Percentiles rank a stretch among this genome's conserved stretches.
Conservation (phyloP, 92 coral and sea anemone species). For the Micromussa lordhowensis region DNA sequence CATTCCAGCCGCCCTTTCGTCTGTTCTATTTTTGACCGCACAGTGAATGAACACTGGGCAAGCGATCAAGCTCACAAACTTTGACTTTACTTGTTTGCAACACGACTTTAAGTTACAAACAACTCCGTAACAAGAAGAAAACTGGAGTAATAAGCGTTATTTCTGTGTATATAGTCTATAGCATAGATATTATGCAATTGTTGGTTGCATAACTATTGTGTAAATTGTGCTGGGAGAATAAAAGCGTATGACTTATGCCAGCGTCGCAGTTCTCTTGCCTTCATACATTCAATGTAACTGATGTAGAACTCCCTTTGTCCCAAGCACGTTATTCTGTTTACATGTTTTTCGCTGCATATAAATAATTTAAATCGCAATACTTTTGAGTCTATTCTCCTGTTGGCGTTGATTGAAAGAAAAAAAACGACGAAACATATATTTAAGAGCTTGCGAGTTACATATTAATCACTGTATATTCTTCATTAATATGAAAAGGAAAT, state of each 20-base stretch:
- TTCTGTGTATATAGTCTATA: background rate
- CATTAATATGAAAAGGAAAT: too few relatives aligned
- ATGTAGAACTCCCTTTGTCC: background rate
- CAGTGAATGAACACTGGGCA: background rate
- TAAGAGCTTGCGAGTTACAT: too few relatives aligned
- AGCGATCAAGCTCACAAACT: background rate
- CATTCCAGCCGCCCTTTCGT: slow-evolving; percentile 2
- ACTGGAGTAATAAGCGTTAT: background rate
- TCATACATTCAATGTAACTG: background rate
- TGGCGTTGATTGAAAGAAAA: too few relatives aligned
- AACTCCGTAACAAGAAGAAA: background rate
- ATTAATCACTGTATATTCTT: too few relatives aligned
- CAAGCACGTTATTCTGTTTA: background rate
- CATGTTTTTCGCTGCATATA: too few relatives aligned
- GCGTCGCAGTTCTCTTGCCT: background rate
- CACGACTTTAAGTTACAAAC: background rate
- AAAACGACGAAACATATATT: too few relatives aligned
- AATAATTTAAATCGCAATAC: too few relatives aligned
- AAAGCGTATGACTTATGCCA: background rate
- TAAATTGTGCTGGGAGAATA: background rate
- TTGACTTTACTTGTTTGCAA: background rate
- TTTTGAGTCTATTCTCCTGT: too few relatives aligned
- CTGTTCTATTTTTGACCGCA: slow-evolving; percentile 14
- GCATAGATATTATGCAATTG: background rate
- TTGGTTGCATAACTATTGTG: background rate